Conservation (phyloP, 2,888 invertebrate genomes). For the Stenchaetothrips biformis region DNA sequence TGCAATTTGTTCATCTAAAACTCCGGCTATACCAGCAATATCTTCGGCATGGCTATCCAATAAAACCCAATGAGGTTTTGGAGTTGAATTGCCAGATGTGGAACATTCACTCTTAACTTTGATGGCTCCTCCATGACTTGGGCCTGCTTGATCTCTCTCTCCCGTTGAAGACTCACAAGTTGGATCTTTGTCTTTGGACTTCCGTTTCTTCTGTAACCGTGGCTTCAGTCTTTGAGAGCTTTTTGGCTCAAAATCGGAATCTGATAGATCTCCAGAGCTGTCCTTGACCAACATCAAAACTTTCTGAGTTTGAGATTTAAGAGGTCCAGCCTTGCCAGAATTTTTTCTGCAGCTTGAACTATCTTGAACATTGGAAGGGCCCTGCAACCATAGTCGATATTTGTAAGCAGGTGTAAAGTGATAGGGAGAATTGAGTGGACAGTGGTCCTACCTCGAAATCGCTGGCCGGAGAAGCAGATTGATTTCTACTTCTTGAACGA, state of each 20-base stretch:
- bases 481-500: too few species aligned
- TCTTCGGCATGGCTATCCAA: not conserved
- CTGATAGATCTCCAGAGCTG: not conserved
- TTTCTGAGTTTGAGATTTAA: too few species aligned
- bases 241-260: constrained; percentile 3
- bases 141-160: not conserved
- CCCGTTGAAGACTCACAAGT: not conserved
- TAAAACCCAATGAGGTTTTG: not conserved
- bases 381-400: too few species aligned
- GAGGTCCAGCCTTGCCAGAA: too few species aligned
- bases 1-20: not conserved
- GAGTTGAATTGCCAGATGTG: not conserved
- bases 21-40: not conserved
- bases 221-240: not conserved
- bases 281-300: not conserved
- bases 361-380: too few species aligned
- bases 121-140: not conserved
- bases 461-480: too few species aligned
- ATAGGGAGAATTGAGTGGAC: too few species aligned
- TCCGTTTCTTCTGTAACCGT: not conserved
- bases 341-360: too few species aligned
- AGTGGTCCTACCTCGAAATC: too few species aligned
- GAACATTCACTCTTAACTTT: not conserved
- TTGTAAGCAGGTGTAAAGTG: too few species aligned
- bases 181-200: not conserved